Evolutionary conservation across 2,113 vertebrate species (phyloP).

Genomic region (Eptatretus burgeri): DNA sequence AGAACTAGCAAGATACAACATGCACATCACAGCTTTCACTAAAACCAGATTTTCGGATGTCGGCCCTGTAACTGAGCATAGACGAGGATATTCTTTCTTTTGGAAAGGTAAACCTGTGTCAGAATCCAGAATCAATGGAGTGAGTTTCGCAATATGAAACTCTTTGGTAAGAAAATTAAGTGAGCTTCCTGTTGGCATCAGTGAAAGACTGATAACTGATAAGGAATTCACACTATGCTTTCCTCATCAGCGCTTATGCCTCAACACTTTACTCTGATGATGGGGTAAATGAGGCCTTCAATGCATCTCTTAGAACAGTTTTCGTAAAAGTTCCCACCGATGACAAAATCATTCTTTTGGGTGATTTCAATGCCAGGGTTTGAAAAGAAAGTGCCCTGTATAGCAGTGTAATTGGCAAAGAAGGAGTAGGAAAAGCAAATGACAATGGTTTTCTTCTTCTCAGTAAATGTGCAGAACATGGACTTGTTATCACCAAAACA

Average conservation of each 20-base stretch:
- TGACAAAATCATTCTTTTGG: neutral
- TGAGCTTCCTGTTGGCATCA: neutral
- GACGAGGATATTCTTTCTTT: too few species aligned
- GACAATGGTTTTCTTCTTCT: neutral
- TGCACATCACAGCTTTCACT: too few species aligned
- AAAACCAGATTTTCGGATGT: too few species aligned
- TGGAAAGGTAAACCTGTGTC: too few species aligned
- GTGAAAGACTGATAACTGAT: neutral
- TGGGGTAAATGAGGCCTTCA: neutral
- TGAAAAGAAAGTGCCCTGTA: neutral
- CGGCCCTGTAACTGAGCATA: too few species aligned
- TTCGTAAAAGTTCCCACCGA: neutral
- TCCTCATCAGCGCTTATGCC: neutral
- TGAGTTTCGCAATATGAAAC: neutral
- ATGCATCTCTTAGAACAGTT: neutral
- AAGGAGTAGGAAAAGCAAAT: neutral
- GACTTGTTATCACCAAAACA: neutral
- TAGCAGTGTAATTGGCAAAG: neutral
- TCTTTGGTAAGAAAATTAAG: neutral
- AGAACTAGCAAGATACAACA: too few species aligned
- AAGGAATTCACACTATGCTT: neutral
- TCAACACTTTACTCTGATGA: neutral
- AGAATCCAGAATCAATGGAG: too few species aligned
- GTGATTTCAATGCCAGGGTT: constrained; percentile 1
- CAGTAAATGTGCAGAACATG: neutral